Evolutionary conservation across 2,888 invertebrate species (phyloP).

Genomic region (Rhagonycha fulva): DNA sequence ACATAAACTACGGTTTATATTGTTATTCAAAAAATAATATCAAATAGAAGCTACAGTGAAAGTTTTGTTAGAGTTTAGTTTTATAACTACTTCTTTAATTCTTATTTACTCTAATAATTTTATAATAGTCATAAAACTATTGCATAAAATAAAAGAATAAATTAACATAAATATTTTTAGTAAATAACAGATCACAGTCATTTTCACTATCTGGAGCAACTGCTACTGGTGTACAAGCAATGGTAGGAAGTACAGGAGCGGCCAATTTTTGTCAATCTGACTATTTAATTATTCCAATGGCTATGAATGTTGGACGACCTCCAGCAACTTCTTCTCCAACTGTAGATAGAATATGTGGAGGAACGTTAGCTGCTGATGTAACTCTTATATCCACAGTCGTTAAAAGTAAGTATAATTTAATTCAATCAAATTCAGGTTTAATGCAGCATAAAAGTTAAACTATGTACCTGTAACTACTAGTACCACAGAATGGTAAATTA

Average conservation of each 20-base stretch:
- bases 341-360: constrained; percentile 83
- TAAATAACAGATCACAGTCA: constrained; percentile 71
- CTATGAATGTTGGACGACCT: constrained; percentile 67
- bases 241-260: constrained; percentile 70
- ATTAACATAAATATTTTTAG: constrained; percentile 53
- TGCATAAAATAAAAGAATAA: background rate
- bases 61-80: no score
- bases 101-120: no score
- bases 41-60: no score
- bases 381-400: constrained; percentile 70
- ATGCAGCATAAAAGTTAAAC: no score
- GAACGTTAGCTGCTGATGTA: constrained; percentile 76
- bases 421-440: no score
- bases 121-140: background rate
- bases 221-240: constrained; percentile 65
- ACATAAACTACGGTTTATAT: no score
- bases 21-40: no score
- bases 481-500: no score
- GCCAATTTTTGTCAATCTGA: constrained; percentile 75
- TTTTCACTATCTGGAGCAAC: constrained; percentile 81
- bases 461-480: no score
- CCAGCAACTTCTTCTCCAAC: constrained; percentile 65
- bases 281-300: constrained; percentile 81
- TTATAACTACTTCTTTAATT: no score
- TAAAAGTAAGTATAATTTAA: constrained; percentile 65